Evolutionary conservation across 2,113 vertebrate genomes (phyloP).

Genomic region (Halcyon senegalensis): DNA sequence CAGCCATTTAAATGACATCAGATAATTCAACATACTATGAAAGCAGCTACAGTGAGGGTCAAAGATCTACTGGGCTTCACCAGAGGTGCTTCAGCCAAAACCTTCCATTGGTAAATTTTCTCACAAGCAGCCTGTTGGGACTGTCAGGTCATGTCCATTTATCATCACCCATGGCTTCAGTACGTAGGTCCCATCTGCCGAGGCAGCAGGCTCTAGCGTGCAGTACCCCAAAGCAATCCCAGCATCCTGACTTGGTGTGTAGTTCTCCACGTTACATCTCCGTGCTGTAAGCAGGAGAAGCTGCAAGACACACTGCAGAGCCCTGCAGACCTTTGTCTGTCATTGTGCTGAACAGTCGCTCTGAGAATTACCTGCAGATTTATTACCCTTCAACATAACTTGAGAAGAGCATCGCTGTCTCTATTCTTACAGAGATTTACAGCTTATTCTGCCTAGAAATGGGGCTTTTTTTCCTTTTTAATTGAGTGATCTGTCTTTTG

Average conservation of each 20-base stretch:
- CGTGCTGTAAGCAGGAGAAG: not conserved
- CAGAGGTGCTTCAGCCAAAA: not conserved
- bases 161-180: not conserved
- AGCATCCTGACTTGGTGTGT: not conserved
- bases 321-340: slow-evolving; percentile 4
- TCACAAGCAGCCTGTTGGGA: not conserved
- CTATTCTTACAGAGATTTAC: slow-evolving; percentile 51
- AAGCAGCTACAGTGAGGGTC: not conserved
- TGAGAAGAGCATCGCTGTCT: not conserved
- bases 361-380: slow-evolving; percentile 31
- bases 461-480: slow-evolving; percentile 9
- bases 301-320: not conserved
- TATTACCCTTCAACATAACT: not conserved
- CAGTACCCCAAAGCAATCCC: not conserved
- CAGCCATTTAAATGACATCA: not conserved
- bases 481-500: slow-evolving; percentile 53
- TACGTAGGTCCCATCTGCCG: not conserved
- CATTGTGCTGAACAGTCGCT: accelerated
- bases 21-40: not conserved
- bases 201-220: not conserved
- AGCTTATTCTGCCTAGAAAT: slow-evolving; percentile 23
- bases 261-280: not conserved
- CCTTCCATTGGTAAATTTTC: not conserved
- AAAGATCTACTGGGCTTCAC: not conserved
- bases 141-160: not conserved